Conservation (phyloP, 2,797 vertebrate species). For the Sphaeramia orbicularis region DNA sequence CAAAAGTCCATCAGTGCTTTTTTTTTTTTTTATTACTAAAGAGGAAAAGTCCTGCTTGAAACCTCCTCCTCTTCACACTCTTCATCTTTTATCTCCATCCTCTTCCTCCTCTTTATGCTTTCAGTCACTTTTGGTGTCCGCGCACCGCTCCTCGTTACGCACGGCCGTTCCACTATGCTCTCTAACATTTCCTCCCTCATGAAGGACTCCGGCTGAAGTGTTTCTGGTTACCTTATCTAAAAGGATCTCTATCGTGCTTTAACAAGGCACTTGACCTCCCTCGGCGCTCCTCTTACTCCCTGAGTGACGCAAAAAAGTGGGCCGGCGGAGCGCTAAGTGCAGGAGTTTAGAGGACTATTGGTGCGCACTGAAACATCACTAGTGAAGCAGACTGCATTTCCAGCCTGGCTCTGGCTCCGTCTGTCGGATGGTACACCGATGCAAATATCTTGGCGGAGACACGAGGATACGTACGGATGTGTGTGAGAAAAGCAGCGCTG, state of each 20-base stretch:
- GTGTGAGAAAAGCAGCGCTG: slow-evolving; percentile 38
- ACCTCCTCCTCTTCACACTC: too few relatives aligned
- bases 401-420: slow-evolving; percentile 46
- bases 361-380: slow-evolving; percentile 76
- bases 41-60: too few relatives aligned
- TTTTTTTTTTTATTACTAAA: too few relatives aligned
- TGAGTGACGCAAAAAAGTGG: slow-evolving; percentile 86
- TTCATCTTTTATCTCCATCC: too few relatives aligned
- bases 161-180: slow-evolving; percentile 22
- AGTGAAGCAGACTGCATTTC: slow-evolving; percentile 70
- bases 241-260: slow-evolving; percentile 73
- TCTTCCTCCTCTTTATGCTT: too few relatives aligned
- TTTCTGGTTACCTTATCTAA: slow-evolving; percentile 67
- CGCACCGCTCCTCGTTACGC: slow-evolving; percentile 38
- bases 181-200: slow-evolving; percentile 29
- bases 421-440: slow-evolving; percentile 67
- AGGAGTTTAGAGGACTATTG: slow-evolving; percentile 78
- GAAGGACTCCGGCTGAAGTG: slow-evolving; percentile 64
- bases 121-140: too few relatives aligned
- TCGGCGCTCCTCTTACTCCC: slow-evolving; percentile 67
- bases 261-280: slow-evolving; percentile 81
- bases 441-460: slow-evolving; percentile 54
- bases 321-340: slow-evolving; percentile 83
- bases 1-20: too few relatives aligned
- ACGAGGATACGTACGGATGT: slow-evolving; percentile 59